Evolutionary conservation across 1,140 invertebrate species (phyloP), one percentile per base, ranked within the genome.

Genomic region (Stenopsyche tienmushanensis): DNA sequence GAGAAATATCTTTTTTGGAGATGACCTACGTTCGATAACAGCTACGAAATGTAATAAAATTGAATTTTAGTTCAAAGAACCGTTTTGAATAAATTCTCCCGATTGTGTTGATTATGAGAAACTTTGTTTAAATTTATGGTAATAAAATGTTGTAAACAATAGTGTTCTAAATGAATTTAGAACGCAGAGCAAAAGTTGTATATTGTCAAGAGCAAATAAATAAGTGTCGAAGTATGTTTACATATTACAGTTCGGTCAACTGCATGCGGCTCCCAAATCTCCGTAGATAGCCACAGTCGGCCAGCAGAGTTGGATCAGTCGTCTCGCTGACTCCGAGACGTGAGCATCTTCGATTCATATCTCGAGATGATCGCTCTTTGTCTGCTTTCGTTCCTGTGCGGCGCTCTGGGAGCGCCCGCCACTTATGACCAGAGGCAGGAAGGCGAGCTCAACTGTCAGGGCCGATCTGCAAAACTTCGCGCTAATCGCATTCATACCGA

Each of bases 401-500:
- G 49, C 41, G n/a, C n/a, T n/a, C 13, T 34, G 29, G 80, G 80
- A 81, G 92, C 90, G 76, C 85, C 85, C 60, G 85, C 83, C 10
- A 77, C 76, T 49, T 84, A 83, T 72, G 84, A 86, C 72, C 83
- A 85, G 72, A 74, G 84, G 0, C 85, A 86, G 72, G 83, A 84
- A 24, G 85, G 85, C n/a, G 82, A 85, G 3, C 78, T 80, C 64
- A 88, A 88, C 71, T n/a, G 77, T 86, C 1, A 80, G 82, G 9
- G 84, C 85, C 1, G 85, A 88, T 75, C 75, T 88, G 8, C 81
- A 86, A 64, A 87, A 87, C 69, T 82, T 88, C 57, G 77, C 87
- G 39, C 77, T 88, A 21, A 66, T 88, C 5, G 69, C 80, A 25
- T 76, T 85, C 0, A 77, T 86, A 1, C 85, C 85, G 10, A 79